phyloP scores from a whole-genome alignment of 2,888 invertebrate genomes.

The Eilema caniola region DNA sequence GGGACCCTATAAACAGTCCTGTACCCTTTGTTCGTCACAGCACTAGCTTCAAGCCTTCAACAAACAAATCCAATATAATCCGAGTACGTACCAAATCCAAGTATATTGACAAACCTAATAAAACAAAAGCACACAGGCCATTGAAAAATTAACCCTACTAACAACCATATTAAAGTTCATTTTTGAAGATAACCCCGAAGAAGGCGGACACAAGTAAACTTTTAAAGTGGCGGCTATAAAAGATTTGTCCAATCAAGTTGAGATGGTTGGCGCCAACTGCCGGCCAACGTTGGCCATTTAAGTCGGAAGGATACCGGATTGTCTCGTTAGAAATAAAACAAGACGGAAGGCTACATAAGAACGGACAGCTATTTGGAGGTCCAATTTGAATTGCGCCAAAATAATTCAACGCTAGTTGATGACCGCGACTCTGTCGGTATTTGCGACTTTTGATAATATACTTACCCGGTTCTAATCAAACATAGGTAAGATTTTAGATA shows the following conservation, averaged over 20 bases:
- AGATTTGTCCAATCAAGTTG: conserved; percentile 41
- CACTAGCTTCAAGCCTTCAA: conserved; percentile 2
- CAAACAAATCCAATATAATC: conserved; percentile 26
- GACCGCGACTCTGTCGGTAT: too few species aligned
- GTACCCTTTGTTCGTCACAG: background rate
- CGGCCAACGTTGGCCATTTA: conserved; percentile 16
- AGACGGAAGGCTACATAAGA: background rate
- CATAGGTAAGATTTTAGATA: too few species aligned
- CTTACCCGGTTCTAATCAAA: too few species aligned
- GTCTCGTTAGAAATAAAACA: background rate
- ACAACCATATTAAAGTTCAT: conserved; percentile 24
- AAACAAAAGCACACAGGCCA: conserved; percentile 19
- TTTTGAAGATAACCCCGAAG: conserved; percentile 19
- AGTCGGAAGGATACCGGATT: background rate
- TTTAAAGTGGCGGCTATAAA: conserved; percentile 42
- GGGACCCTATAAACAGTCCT: background rate
- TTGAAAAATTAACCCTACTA: conserved; percentile 30
- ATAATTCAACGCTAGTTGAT: background rate
- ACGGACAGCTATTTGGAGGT: background rate
- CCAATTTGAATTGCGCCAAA: background rate
- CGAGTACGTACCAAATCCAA: conserved; percentile 26
- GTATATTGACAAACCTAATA: conserved; percentile 35
- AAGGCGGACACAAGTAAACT: conserved; percentile 38
- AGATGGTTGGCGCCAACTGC: conserved; percentile 22
- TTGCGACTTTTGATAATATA: too few species aligned